Conservation (phyloP, 2,888 invertebrate genomes). For the Steinernema carpocapsae region DNA sequence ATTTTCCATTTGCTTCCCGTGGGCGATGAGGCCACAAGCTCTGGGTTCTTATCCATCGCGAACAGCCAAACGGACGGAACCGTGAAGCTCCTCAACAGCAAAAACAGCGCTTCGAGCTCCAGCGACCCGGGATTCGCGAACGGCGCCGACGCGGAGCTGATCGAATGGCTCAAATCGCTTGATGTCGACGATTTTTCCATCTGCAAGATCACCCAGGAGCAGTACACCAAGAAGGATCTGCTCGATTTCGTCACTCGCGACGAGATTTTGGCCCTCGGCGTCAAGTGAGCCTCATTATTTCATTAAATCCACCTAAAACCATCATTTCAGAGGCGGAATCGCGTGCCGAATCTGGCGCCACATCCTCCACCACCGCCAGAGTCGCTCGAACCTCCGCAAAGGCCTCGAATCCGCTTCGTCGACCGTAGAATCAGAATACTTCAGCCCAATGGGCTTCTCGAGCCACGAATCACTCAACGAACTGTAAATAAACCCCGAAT, state of each 20-base stretch:
- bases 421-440: constrained; percentile 27
- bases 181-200: constrained; percentile 78
- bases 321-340: constrained; percentile 63
- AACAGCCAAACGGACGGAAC: constrained; percentile 15
- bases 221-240: constrained; percentile 82
- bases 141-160: constrained; percentile 73
- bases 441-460: constrained; percentile 31
- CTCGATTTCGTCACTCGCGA: constrained; percentile 81
- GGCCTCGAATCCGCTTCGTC: constrained; percentile 13
- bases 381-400: constrained; percentile 11
- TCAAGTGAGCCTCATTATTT: constrained; percentile 74
- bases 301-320: neutral
- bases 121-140: constrained; percentile 32
- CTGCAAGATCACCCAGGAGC: constrained; percentile 76
- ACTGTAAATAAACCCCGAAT: constrained; percentile 11
- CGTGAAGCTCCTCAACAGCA: constrained; percentile 22
- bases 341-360: constrained; percentile 67
- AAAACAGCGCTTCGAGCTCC: neutral
- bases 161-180: constrained; percentile 78
- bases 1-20: constrained; percentile 20
- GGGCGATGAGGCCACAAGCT: neutral
- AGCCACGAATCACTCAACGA: constrained; percentile 30
- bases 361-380: constrained; percentile 39
- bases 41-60: constrained; percentile 7
- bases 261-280: constrained; percentile 80